Conservation (phyloP, 2,113 vertebrate species). For the Piprites chloris region DNA sequence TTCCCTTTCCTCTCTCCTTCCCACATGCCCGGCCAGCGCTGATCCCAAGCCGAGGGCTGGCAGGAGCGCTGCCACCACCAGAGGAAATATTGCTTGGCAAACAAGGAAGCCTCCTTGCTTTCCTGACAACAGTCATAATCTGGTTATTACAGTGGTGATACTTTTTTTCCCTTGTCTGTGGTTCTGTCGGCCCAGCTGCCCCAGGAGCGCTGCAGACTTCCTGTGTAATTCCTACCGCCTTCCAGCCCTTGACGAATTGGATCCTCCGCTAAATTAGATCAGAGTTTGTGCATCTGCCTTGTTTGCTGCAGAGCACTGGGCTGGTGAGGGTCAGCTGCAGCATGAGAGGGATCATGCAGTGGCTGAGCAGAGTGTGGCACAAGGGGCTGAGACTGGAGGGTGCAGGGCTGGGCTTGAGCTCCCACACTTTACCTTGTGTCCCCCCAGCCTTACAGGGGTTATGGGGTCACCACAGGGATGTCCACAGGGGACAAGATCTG, state of each 20-base stretch:
- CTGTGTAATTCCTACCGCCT: background rate
- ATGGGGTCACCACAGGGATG: background rate
- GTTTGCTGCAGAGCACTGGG: background rate
- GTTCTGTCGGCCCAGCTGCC: background rate
- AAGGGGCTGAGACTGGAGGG: background rate
- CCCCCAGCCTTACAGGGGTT: background rate
- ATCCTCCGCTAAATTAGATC: background rate
- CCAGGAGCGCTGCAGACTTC: background rate
- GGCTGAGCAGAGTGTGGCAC: background rate
- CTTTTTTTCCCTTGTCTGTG: background rate
- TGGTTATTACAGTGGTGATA: background rate
- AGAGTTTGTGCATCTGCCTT: background rate
- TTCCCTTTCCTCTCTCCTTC: background rate
- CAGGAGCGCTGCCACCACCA: background rate
- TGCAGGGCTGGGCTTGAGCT: background rate
- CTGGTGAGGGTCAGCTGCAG: background rate
- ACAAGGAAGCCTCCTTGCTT: background rate
- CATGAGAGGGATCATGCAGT: background rate
- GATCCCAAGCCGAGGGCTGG: background rate
- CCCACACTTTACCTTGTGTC: background rate
- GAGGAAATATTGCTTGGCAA: background rate
- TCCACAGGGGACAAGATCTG: background rate
- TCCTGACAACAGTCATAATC: background rate
- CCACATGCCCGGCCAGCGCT: rapidly evolving
- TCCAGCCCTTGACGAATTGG: background rate